A percentile compares a stretch with the other conserved stretches of the same genome.
Evolutionary conservation across 2,888 invertebrate genomes (phyloP).

Genomic region (Synergus gifuensis): DNA sequence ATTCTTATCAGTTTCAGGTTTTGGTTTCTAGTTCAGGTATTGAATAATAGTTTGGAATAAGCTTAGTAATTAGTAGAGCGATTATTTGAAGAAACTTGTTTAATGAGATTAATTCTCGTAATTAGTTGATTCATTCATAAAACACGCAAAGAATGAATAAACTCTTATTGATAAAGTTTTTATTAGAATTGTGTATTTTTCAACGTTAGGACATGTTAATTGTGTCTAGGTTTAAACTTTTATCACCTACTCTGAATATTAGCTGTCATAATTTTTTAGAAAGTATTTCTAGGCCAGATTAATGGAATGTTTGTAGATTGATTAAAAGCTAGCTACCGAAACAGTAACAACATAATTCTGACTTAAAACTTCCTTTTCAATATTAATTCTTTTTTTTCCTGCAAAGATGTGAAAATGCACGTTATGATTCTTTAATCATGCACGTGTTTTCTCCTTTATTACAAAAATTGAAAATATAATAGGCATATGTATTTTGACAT

Average conservation of each 20-base stretch:
- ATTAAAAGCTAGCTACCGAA: background rate
- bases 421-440: background rate
- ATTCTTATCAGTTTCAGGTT: background rate
- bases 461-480: background rate
- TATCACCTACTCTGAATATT: background rate
- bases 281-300: background rate
- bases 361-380: background rate
- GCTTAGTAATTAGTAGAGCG: background rate
- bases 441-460: background rate
- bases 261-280: background rate
- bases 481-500: background rate
- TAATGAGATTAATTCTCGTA: constrained; percentile 12
- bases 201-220: background rate
- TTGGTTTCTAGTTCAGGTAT: background rate
- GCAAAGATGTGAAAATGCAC: background rate
- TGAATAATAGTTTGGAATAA: background rate
- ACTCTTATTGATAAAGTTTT: background rate
- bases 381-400: background rate
- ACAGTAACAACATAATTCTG: background rate
- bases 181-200: background rate
- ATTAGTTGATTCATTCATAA: constrained; percentile 21
- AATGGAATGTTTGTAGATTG: background rate
- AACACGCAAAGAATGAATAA: background rate
- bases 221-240: background rate
- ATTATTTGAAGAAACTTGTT: constrained; percentile 15